Evolutionary conservation across 2,888 invertebrate genomes (phyloP), one percentile per base, ranked within the genome.

Genomic region (Drosophila fulvimacula): DNA sequence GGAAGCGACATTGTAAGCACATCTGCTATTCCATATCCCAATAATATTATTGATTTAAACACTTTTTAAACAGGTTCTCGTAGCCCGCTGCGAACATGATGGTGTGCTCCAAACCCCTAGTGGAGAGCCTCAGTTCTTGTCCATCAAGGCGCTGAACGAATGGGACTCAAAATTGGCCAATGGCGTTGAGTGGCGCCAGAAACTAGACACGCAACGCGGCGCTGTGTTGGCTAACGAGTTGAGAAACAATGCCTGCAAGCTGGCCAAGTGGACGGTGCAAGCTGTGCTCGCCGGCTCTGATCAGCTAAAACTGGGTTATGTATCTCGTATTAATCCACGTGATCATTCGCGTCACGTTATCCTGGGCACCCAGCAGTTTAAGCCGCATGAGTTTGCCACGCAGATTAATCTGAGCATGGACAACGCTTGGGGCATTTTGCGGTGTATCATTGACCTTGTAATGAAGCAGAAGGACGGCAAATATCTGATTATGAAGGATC

Each of bases 391-490:
- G 94, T 99, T 99, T 93, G 99, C 99, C 11, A 97, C 97, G 21
- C 99, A 99, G 93, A 99, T 99, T 91, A 99, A 98, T 93, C 93
- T 99, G 90, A 99, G 98, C 92, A 98, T 99, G 98, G 99, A 99
- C 93, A 99, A 99, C 93, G 98, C 98, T 5, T 99, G 99, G 99
- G 99, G 98, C 77, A 97, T 99, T 71, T 94, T 99, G 72, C 95
- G 99, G 15, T 99, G 98, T 93, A 98, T 99, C 90, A 96, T 99
- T 88, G 99, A 99, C 90, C 96, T 98, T 76, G 98, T 98, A 87
- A 97, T 98, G 97, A 98, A 98, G 93, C 97, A 98, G 92, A 97
- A 98, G 91, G 98, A 98, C 91, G 99, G 99, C 81, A 97, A 97
- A 93, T 99, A 98, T 93, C 94, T 99, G 90, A 98, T 99, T 82